Percentiles rank a stretch among this genome's conserved stretches.
Conservation (phyloP, 2,888 invertebrate genomes). For the Apodemia zela region DNA sequence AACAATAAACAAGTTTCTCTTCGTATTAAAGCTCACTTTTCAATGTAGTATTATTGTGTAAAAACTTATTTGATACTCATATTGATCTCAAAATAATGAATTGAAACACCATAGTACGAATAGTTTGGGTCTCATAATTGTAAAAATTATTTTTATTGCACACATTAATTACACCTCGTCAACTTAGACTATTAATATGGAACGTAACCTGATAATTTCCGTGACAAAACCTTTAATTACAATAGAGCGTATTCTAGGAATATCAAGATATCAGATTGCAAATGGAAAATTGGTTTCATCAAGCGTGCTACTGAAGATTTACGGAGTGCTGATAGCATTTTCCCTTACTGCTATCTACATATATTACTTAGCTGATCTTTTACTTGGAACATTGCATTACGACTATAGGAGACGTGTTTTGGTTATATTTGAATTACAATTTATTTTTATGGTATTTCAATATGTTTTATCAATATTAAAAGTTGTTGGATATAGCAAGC, state of each 20-base stretch:
- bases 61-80: no score
- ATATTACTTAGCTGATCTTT: background rate
- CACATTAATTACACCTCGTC: no score
- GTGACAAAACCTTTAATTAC: background rate
- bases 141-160: no score
- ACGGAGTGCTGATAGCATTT: constrained; percentile 32
- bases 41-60: no score
- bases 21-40: no score
- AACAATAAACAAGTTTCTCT: no score
- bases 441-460: constrained; percentile 17
- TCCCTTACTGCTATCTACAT: constrained; percentile 32
- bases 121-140: no score
- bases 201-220: background rate
- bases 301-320: constrained; percentile 33
- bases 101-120: no score
- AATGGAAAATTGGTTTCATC: background rate
- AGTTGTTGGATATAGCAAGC: constrained; percentile 12
- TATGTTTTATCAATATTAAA: constrained; percentile 18
- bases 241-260: background rate
- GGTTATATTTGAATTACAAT: constrained; percentile 3
- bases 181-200: background rate
- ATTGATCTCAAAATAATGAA: no score
- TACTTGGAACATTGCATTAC: background rate
- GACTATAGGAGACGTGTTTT: background rate
- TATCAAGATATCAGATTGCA: background rate